Conservation (phyloP, 2,797 vertebrate species). For the Hippocampus kuda region DNA sequence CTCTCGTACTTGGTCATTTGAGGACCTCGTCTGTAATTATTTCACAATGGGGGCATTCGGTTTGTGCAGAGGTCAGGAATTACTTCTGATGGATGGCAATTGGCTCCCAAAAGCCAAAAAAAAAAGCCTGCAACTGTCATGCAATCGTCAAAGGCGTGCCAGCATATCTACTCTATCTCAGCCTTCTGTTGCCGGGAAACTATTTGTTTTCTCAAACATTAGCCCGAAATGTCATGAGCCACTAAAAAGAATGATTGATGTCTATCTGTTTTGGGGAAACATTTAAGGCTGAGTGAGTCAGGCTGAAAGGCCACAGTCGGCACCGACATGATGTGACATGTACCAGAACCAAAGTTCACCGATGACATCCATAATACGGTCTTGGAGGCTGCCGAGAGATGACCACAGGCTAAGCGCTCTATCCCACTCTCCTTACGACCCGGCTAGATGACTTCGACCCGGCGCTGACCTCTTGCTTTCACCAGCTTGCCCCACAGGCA, state of each 20-base stretch:
- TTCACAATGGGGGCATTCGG: conserved; percentile 18
- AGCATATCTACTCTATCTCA: neutral
- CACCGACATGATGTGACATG: neutral
- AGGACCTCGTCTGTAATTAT: conserved; percentile 37
- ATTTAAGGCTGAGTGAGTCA: neutral
- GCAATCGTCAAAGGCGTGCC: too few species aligned
- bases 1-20: conserved; percentile 11
- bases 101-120: conserved; percentile 10
- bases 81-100: neutral
- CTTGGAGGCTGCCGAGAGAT: neutral
- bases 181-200: neutral
- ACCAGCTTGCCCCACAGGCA: conserved; percentile 14
- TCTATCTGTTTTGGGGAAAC: neutral
- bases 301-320: neutral
- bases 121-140: too few species aligned
- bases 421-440: neutral
- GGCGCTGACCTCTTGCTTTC: neutral
- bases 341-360: conserved; percentile 9
- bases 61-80: conserved; percentile 16
- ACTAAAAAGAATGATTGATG: neutral
- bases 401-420: conserved; percentile 10
- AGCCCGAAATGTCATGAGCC: neutral
- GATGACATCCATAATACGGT: conserved; percentile 1
- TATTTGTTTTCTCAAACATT: neutral
- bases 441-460: conserved; percentile 16